phyloP scores from a whole-genome alignment of 37 sponge, comb jelly and placozoan species.

The Lycopodina hypogea region DNA sequence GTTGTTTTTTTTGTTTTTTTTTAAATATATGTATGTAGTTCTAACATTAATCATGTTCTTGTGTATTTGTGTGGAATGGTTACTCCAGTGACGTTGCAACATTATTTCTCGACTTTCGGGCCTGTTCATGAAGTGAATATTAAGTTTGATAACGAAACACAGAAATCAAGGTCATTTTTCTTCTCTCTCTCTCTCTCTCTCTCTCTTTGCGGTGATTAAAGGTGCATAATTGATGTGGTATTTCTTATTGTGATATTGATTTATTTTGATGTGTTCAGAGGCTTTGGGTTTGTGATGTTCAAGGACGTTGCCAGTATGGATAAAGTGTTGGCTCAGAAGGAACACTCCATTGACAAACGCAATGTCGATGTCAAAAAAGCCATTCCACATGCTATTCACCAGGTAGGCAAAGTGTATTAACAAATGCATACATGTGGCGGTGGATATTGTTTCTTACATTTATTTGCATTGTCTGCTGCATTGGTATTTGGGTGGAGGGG shows the following conservation, averaged over 20 bases:
- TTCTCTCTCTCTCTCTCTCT: background rate
- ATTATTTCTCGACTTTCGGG: slow-evolving; percentile 67
- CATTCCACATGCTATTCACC: slow-evolving; percentile 58
- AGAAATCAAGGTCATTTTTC: slow-evolving; percentile 34
- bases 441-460: too few species aligned
- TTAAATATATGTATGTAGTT: background rate
- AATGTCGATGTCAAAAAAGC: slow-evolving; percentile 63
- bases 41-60: background rate
- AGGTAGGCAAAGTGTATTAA: slow-evolving; percentile 10
- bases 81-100: slow-evolving; percentile 34
- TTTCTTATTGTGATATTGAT: background rate
- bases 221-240: background rate
- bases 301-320: slow-evolving; percentile 38
- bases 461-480: too few species aligned
- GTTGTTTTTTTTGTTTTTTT: background rate
- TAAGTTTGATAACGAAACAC: slow-evolving; percentile 52
- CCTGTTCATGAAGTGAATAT: slow-evolving; percentile 41
- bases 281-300: slow-evolving; percentile 75
- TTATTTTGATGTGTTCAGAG: slow-evolving; percentile 21
- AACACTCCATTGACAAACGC: slow-evolving; percentile 46
- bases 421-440: background rate
- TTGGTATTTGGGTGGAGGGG: too few species aligned
- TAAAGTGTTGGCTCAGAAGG: slow-evolving; percentile 28
- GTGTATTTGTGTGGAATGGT: background rate
- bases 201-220: background rate